These are phyloP conservation scores for Scaptomyza graminum DNA, from an alignment of 1,140 invertebrate genomes.

Conservation along the genomic window DNA sequence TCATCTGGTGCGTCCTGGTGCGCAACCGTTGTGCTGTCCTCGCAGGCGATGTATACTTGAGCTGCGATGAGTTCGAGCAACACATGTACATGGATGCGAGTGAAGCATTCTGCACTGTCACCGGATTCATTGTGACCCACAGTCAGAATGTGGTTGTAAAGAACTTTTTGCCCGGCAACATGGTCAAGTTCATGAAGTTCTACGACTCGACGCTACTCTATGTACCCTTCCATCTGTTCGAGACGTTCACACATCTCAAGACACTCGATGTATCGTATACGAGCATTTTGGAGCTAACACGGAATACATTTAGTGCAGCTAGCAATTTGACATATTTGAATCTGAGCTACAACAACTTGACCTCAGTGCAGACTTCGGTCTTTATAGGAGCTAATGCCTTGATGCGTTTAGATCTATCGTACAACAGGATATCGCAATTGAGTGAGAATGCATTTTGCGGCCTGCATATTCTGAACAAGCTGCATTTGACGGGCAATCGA, in stretches of 20 bases:
- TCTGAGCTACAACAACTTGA: slow-evolving; percentile 74
- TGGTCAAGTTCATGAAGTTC: slow-evolving; percentile 83
- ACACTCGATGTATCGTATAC: slow-evolving; percentile 76
- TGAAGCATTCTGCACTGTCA: slow-evolving; percentile 78
- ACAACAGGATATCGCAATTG: slow-evolving; percentile 63
- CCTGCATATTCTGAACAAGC: slow-evolving; percentile 60
- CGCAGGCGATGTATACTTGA: slow-evolving; percentile 63
- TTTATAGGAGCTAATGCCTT: slow-evolving; percentile 73
- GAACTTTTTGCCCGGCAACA: slow-evolving; percentile 60
- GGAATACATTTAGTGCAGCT: slow-evolving; percentile 76
- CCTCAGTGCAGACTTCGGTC: slow-evolving; percentile 70
- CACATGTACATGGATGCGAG: slow-evolving; percentile 58
- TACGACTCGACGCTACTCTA: slow-evolving; percentile 77
- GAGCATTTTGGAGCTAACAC: slow-evolving; percentile 68
- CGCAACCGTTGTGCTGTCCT: neutral
- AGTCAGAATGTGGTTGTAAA: slow-evolving; percentile 75
- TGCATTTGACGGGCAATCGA: slow-evolving; percentile 65
- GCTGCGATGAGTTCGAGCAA: slow-evolving; percentile 75
- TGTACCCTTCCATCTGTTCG: slow-evolving; percentile 77
- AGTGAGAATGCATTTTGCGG: slow-evolving; percentile 76
- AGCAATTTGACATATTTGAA: slow-evolving; percentile 70
- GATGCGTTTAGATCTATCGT: slow-evolving; percentile 71
- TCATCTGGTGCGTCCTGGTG: slow-evolving; percentile 26
- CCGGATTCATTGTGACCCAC: slow-evolving; percentile 72
- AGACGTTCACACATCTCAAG: slow-evolving; percentile 65